Percentiles rank a stretch among this genome's conserved stretches.
Evolutionary conservation across 2,888 invertebrate species (phyloP).

Genomic region (Nysson spinosus): DNA sequence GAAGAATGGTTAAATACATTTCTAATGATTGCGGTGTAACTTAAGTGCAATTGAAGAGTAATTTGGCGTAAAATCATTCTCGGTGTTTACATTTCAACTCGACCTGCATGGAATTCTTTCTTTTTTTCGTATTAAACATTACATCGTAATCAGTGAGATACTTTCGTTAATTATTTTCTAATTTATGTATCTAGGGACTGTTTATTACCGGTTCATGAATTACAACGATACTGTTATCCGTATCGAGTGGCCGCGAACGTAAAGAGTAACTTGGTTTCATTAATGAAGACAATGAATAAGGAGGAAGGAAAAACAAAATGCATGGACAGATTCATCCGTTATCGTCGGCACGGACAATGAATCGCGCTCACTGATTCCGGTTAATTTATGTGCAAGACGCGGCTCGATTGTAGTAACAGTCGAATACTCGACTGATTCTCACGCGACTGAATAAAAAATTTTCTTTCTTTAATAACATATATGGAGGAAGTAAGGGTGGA

Average conservation of each 20-base stretch:
- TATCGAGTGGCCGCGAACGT: background rate
- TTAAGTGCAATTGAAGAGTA: too few relatives aligned
- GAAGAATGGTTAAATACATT: too few relatives aligned
- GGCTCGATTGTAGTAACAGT: background rate
- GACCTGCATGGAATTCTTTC: too few relatives aligned
- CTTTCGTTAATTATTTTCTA: constrained; percentile 12
- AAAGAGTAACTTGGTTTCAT: constrained; percentile 11
- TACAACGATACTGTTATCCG: background rate
- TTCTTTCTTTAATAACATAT: constrained; percentile 11
- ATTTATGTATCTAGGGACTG: background rate
- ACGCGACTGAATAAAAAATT: constrained; percentile 4
- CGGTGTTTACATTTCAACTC: too few relatives aligned
- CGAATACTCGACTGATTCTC: constrained; percentile 5
- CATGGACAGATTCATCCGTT: background rate
- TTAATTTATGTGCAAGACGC: constrained; percentile 12
- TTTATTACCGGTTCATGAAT: background rate
- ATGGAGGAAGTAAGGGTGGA: constrained; percentile 19
- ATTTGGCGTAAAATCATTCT: too few relatives aligned
- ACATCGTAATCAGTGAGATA: background rate
- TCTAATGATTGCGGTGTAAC: too few relatives aligned
- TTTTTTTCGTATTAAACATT: too few relatives aligned
- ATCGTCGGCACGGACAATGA: constrained; percentile 6
- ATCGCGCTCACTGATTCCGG: constrained; percentile 6
- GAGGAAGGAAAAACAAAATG: background rate
- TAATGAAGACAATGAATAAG: constrained; percentile 6